Evolutionary conservation across 2,888 invertebrate genomes (phyloP), one percentile per base, ranked within the genome.

Genomic region (Papilio demoleus): DNA sequence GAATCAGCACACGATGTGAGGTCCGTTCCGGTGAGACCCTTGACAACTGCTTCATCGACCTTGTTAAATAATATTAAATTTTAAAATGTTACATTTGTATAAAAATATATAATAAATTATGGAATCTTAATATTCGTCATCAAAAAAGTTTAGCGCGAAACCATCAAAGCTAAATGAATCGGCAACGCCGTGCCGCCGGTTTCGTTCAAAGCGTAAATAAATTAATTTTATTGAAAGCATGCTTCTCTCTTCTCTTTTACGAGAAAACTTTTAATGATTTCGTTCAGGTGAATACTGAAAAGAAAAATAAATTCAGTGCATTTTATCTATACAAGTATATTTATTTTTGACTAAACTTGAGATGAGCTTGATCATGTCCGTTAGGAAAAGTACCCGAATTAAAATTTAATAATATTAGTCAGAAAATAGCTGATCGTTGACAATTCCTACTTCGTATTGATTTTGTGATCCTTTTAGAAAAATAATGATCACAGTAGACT

Each of bases 181-280:
- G n/a, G 19, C 47, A 47, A 8, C 40, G 17, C 61, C n/a, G 61
- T n/a, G n/a, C n/a, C n/a, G n/a, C 47, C 11, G 56, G 67, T 62
- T 34, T n/a, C 68, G 56, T 38, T 47, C 31, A 17, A 17, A n/a
- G 19, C 27, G 56, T 47, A 60, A 68, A 68, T 63, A 63, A 68
- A 63, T 68, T 58, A 47, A 68, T 68, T 63, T 68, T 63, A 68
- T 64, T 63, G 63, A 63, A 36, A 19, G 36, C 56, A n/a, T 36
- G 45, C 22, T 68, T 63, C 63, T 56, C 58, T 63, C 22, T 68
- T 63, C 63, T 56, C 58, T 63, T 68, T 63, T 63, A 68, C 42
- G 68, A 58, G 24, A 4, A 22, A 67, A 67, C 53, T 67, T 67
- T 67, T 67, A 34, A 62, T 53, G 34, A 22, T 42, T 42, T 61